Conservation (phyloP, 2,113 vertebrate species). For the Zosterops borbonicus region DNA sequence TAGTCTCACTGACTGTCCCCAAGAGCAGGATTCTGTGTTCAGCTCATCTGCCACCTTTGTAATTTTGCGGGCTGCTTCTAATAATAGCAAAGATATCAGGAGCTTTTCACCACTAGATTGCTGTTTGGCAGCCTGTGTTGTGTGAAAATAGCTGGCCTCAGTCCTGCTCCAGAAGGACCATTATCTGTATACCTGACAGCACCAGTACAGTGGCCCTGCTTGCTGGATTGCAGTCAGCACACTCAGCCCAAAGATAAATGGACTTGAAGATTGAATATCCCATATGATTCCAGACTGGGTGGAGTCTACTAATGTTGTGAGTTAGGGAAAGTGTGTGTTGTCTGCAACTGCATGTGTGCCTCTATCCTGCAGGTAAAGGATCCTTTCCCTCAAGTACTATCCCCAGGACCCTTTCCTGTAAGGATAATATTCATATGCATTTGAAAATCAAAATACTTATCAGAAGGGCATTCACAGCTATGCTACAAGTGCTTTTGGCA, state of each 20-base stretch:
- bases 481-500: background rate
- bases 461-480: background rate
- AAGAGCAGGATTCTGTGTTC: background rate
- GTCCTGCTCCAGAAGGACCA: background rate
- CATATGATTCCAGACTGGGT: background rate
- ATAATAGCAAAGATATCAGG: slow-evolving; percentile 8
- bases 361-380: background rate
- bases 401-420: background rate
- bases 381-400: background rate
- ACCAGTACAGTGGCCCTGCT: background rate
- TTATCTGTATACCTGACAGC: background rate
- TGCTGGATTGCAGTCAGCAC: background rate
- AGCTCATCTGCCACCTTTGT: background rate
- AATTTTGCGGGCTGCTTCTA: slow-evolving; percentile 15
- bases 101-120: background rate
- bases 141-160: slow-evolving; percentile 1
- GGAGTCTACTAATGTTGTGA: background rate
- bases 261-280: background rate
- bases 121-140: background rate
- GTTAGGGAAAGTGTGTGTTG: background rate
- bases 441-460: slow-evolving; percentile 2
- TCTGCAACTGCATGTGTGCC: background rate
- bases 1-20: background rate
- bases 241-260: background rate
- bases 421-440: background rate